phyloP scores from a whole-genome alignment of 2,113 vertebrate genomes.

The Hypocryptadius cinnamomeus region DNA sequence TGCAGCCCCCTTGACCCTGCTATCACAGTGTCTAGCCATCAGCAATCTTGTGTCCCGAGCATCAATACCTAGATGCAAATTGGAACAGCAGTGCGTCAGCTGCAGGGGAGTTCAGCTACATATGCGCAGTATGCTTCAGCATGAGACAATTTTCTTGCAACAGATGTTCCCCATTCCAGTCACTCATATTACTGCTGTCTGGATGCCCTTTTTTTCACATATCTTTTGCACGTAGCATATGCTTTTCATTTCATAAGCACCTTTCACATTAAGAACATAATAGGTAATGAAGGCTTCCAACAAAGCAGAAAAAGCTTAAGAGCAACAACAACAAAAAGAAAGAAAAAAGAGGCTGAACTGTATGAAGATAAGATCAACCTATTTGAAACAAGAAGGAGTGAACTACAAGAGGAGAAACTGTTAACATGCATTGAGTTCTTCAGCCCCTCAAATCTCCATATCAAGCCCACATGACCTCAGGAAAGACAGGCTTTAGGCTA shows the following conservation, averaged over 20 bases:
- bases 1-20: background rate
- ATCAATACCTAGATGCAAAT: background rate
- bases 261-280: background rate
- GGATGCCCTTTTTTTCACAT: background rate
- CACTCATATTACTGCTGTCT: background rate
- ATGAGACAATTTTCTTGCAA: background rate
- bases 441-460: background rate
- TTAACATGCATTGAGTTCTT: background rate
- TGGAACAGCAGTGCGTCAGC: background rate
- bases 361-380: background rate
- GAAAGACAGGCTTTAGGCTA: background rate
- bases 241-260: background rate
- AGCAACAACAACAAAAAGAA: background rate
- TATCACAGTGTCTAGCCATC: rapidly evolving
- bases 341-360: background rate
- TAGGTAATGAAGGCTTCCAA: background rate
- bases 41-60: rapidly evolving
- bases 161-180: background rate
- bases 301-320: background rate
- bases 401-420: background rate
- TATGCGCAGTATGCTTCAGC: background rate
- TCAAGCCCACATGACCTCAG: background rate
- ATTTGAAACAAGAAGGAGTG: background rate
- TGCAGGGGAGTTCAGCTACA: background rate
- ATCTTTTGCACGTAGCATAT: background rate